Evolutionary conservation across 2,113 vertebrate genomes (phyloP).

Genomic region (Hemiprocne comata): DNA sequence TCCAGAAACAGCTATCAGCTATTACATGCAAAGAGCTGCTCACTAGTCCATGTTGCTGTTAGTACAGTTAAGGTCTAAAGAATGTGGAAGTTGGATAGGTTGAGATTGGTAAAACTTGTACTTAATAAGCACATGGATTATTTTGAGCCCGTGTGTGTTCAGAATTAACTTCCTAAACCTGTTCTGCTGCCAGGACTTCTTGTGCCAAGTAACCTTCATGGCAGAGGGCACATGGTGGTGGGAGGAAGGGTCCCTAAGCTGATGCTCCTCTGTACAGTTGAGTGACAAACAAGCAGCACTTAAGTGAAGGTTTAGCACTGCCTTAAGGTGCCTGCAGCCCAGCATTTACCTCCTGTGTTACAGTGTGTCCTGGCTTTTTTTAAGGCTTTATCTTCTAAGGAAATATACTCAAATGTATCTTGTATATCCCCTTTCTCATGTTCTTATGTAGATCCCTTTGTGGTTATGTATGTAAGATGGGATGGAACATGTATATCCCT

Average conservation of each 20-base stretch:
- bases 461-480: neutral
- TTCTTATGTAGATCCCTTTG: neutral
- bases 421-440: neutral
- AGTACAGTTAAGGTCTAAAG: neutral
- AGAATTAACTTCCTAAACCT: neutral
- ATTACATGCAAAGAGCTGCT: neutral
- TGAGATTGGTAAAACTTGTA: neutral
- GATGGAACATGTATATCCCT: neutral
- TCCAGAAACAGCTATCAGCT: neutral
- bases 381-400: neutral
- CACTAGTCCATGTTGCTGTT: rapidly evolving
- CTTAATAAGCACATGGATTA: neutral
- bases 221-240: neutral
- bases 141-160: neutral
- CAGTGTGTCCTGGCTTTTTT: neutral
- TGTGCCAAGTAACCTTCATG: neutral
- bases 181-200: neutral
- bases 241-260: neutral
- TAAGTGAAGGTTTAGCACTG: neutral
- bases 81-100: neutral
- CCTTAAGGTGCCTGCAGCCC: neutral
- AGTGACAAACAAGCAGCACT: neutral
- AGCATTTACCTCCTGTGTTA: rapidly evolving
- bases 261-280: neutral
- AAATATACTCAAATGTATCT: neutral